Conservation (phyloP, 1,140 invertebrate genomes). For the Popillia japonica region DNA sequence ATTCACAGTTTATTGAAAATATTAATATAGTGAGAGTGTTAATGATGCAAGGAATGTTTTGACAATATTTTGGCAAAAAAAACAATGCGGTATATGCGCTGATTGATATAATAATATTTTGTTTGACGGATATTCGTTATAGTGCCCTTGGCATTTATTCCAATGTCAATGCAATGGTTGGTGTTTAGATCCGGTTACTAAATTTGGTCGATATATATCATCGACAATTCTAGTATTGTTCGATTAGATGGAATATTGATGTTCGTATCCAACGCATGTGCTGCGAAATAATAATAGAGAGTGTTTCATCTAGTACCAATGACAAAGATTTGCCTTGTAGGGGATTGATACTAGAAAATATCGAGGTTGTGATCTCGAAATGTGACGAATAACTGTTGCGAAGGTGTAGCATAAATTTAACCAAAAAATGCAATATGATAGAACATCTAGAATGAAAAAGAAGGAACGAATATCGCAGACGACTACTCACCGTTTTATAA, state of each 20-base stretch:
- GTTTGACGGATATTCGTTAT: not conserved
- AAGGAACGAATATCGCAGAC: slow-evolving; percentile 29
- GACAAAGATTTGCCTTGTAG: not conserved
- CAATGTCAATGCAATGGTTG: not conserved
- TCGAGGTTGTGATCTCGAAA: not conserved
- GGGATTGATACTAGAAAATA: not conserved
- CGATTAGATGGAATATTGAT: not conserved
- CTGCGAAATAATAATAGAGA: not conserved
- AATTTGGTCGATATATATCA: not conserved
- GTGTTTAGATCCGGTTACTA: not conserved
- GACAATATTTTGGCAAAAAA: not conserved
- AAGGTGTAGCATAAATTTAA: not conserved
- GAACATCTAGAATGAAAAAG: slow-evolving; percentile 34
- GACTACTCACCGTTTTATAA: slow-evolving; percentile 41
- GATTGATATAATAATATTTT: slow-evolving; percentile 13
- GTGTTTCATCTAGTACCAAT: not conserved
- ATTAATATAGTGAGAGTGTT: not conserved
- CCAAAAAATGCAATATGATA: slow-evolving; percentile 23
- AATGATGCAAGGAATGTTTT: not conserved
- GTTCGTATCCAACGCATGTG: not conserved
- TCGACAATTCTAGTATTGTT: not conserved
- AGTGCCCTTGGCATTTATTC: slow-evolving; percentile 11
- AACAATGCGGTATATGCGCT: not conserved
- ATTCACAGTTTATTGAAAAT: not conserved
- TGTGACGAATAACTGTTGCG: not conserved